phyloP scores from a whole-genome alignment of 2,113 vertebrate species.

The Paedocypris sp. region DNA sequence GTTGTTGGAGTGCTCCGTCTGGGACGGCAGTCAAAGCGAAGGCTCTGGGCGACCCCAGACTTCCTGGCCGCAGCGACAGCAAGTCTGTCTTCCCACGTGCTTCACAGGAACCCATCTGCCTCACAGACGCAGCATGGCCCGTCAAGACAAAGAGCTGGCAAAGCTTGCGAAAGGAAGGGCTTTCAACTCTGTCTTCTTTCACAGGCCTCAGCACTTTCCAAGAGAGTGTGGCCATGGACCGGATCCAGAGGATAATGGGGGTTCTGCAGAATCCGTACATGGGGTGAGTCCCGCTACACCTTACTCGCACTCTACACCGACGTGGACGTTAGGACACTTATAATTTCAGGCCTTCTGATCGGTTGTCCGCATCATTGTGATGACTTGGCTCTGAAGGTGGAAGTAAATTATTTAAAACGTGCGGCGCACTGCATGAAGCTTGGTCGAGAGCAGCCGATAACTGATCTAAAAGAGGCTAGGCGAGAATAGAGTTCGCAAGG shows the following conservation, averaged over 20 bases:
- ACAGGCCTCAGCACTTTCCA: conserved; percentile 70
- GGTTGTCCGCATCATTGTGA: background rate
- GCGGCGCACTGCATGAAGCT: conserved; percentile 41
- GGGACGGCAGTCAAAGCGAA: conserved; percentile 39
- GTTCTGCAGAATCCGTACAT: conserved; percentile 64
- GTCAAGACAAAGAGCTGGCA: conserved; percentile 36
- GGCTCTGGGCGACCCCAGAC: conserved; percentile 42
- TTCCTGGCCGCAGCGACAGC: conserved; percentile 46
- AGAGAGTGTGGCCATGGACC: conserved; percentile 69
- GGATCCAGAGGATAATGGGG: conserved; percentile 72
- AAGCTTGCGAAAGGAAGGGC: conserved; percentile 3
- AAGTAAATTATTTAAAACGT: conserved; percentile 24
- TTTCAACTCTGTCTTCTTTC: conserved; percentile 28
- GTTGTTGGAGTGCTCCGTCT: conserved; percentile 32
- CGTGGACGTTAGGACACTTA: too few species aligned
- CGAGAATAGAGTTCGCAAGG: conserved; percentile 36
- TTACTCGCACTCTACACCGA: too few species aligned
- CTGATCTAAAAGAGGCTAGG: background rate
- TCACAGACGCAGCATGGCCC: conserved; percentile 40
- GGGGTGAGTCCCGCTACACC: conserved; percentile 50
- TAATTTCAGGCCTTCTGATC: background rate
- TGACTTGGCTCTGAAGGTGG: background rate
- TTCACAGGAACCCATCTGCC: conserved; percentile 52
- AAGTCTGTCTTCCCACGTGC: conserved; percentile 44
- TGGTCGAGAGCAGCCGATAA: conserved; percentile 3